Evolutionary conservation across 2,113 vertebrate genomes (phyloP).

Genomic region (Ameiurus melas): DNA sequence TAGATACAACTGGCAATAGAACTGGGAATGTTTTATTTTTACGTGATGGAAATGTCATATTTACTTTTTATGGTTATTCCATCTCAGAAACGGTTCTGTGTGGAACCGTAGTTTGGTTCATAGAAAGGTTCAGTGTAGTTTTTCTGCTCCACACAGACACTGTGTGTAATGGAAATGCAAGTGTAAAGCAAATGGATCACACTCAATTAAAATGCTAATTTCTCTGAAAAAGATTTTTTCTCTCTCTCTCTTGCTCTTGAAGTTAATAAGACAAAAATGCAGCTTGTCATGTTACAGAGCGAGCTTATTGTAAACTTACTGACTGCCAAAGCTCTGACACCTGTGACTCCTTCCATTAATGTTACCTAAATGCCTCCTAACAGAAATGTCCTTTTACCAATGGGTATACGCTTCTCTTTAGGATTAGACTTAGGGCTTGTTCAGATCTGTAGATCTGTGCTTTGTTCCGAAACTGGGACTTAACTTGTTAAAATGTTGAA

Average conservation of each 20-base stretch:
- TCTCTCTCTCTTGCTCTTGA: not conserved
- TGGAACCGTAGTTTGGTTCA: not conserved
- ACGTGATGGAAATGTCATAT: not conserved
- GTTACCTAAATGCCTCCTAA: not conserved
- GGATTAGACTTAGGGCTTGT: not conserved
- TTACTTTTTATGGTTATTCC: not conserved
- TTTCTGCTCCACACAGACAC: not conserved
- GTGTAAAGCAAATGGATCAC: not conserved
- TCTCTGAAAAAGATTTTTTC: not conserved
- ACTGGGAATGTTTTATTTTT: not conserved
- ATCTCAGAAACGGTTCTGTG: not conserved
- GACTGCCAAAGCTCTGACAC: not conserved
- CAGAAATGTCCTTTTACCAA: not conserved
- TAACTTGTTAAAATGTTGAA: too few relatives aligned
- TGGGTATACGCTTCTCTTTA: not conserved
- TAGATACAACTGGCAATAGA: not conserved
- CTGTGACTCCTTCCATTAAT: not conserved
- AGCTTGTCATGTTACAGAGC: not conserved
- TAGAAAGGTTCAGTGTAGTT: not conserved
- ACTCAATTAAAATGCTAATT: not conserved
- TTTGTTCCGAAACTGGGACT: too few relatives aligned
- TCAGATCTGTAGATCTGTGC: too few relatives aligned
- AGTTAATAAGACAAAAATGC: not conserved
- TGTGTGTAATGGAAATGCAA: not conserved
- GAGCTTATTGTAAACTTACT: not conserved